phyloP scores from a whole-genome alignment of 2,113 vertebrate genomes.

The Empidonax alnorum region DNA sequence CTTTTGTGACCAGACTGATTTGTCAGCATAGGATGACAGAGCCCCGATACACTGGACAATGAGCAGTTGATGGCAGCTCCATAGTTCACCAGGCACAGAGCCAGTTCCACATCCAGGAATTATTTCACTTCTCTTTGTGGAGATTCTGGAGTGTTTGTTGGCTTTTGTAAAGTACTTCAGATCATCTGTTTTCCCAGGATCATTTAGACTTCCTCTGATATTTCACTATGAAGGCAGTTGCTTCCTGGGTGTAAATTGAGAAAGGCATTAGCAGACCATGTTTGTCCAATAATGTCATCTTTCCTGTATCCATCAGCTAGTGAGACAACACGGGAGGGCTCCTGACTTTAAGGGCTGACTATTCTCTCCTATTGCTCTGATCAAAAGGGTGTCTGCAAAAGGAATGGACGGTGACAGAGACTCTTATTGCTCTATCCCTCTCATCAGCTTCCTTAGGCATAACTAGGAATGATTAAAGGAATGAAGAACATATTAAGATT shows the following conservation, averaged over 20 bases:
- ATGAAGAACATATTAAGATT: not conserved
- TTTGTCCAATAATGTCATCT: constrained; percentile 17
- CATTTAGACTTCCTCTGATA: constrained; percentile 55
- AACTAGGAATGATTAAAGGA: not conserved
- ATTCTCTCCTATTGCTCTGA: not conserved
- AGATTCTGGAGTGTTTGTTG: not conserved
- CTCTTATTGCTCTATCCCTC: not conserved
- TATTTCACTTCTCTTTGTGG: constrained; percentile 24
- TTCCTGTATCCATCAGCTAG: not conserved
- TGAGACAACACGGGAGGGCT: not conserved
- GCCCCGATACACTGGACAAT: not conserved
- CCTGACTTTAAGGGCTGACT: not conserved
- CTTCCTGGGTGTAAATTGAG: constrained; percentile 60
- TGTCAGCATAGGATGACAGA: not conserved
- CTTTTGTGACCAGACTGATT: not conserved
- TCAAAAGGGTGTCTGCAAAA: not conserved
- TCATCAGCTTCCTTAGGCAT: not conserved
- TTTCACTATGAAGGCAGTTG: constrained; percentile 46
- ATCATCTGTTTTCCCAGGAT: constrained; percentile 21
- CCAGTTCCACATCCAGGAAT: constrained; percentile 6
- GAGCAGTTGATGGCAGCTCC: not conserved
- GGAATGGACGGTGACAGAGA: not conserved
- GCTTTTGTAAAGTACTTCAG: constrained; percentile 34
- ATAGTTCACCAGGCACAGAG: not conserved
- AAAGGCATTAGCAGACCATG: not conserved